These are phyloP conservation scores for Lysiphlebus fabarum DNA, from an alignment of 1,140 invertebrate genomes.

Conservation along the genomic window DNA sequence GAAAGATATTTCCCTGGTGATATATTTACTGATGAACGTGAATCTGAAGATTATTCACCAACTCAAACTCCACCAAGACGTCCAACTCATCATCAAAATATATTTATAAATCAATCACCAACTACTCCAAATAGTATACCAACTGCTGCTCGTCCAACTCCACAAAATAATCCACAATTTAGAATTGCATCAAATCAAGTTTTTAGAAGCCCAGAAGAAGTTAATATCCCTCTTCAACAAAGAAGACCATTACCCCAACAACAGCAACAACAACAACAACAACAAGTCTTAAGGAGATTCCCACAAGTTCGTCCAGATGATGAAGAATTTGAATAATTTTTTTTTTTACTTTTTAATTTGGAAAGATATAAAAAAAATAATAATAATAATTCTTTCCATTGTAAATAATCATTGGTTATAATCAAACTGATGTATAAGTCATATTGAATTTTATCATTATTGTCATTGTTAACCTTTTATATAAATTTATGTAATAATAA, in stretches of 20 bases:
- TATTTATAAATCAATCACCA: conserved; percentile 38
- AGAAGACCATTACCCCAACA: conserved; percentile 58
- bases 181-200: conserved; percentile 61
- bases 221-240: conserved; percentile 79
- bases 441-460: too few relatives aligned
- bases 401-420: too few relatives aligned
- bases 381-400: too few relatives aligned
- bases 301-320: conserved; percentile 51
- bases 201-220: conserved; percentile 78
- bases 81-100: conserved; percentile 34
- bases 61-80: conserved; percentile 34
- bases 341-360: too few relatives aligned
- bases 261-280: neutral
- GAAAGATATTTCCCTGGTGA: conserved; percentile 78
- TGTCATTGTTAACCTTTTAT: too few relatives aligned
- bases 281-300: conserved; percentile 43
- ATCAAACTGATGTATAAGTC: too few relatives aligned
- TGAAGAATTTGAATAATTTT: conserved; percentile 48
- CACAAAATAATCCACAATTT: conserved; percentile 36
- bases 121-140: conserved; percentile 47
- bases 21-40: conserved; percentile 68
- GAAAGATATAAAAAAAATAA: too few relatives aligned
- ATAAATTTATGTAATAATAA: too few relatives aligned
- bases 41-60: conserved; percentile 59
- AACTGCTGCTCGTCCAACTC: conserved; percentile 37